Evolutionary conservation across 2,888 invertebrate genomes (phyloP).

Genomic region (Emmelina monodactyla): DNA sequence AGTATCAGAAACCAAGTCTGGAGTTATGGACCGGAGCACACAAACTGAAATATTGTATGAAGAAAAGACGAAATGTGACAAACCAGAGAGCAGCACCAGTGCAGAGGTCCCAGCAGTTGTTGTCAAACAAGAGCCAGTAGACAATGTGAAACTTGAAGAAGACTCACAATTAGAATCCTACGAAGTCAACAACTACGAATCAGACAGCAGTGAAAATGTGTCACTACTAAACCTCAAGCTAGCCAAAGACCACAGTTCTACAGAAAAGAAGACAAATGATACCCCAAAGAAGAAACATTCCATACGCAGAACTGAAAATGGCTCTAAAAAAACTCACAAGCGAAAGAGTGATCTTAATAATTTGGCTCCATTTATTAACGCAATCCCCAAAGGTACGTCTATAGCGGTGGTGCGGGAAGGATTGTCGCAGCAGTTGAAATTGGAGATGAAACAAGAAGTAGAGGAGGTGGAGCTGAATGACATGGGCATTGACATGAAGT

Average conservation of each 20-base stretch:
- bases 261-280: neutral
- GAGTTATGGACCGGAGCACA: constrained; percentile 33
- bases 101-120: too few relatives aligned
- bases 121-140: too few relatives aligned
- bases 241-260: constrained; percentile 2
- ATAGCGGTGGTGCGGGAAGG: neutral
- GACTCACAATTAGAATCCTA: too few relatives aligned
- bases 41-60: constrained; percentile 35
- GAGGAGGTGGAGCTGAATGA: constrained; percentile 3
- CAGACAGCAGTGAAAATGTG: constrained; percentile 42
- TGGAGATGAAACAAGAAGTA: constrained; percentile 20
- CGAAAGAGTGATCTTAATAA: constrained; percentile 17
- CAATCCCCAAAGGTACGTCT: constrained; percentile 20
- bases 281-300: neutral
- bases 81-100: too few relatives aligned
- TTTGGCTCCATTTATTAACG: constrained; percentile 23
- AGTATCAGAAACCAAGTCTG: too few relatives aligned
- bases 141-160: too few relatives aligned
- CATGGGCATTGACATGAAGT: constrained; percentile 3
- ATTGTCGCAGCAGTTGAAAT: constrained; percentile 10
- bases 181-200: too few relatives aligned
- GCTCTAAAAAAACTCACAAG: constrained; percentile 25
- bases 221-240: constrained; percentile 32
- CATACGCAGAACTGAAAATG: constrained; percentile 9
- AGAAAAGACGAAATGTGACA: too few relatives aligned